Evolutionary conservation across 2,797 vertebrate genomes (phyloP).

Genomic region (Parauchenoglanis ngamensis): DNA sequence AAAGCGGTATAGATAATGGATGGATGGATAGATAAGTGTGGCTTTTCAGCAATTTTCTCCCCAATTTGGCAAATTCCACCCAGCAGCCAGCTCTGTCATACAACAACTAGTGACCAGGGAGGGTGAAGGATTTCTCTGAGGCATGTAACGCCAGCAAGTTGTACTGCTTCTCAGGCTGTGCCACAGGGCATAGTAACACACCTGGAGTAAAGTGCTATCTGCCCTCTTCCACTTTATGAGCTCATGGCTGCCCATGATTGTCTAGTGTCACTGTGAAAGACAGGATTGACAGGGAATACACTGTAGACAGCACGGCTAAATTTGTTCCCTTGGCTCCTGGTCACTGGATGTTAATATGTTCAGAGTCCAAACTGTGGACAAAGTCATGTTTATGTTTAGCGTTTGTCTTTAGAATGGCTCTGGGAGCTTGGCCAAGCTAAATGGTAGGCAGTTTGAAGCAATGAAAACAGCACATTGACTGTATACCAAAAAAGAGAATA

Average conservation of each 20-base stretch:
- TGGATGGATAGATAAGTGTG: no score
- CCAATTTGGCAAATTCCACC: not conserved
- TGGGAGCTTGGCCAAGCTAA: not conserved
- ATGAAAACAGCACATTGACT: not conserved
- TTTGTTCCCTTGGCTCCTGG: not conserved
- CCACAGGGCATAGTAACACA: not conserved
- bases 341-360: not conserved
- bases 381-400: not conserved
- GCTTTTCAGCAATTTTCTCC: not conserved
- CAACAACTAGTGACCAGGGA: not conserved
- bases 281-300: not conserved
- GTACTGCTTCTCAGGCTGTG: not conserved
- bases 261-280: not conserved
- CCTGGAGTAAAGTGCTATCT: not conserved
- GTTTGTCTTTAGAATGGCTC: not conserved
- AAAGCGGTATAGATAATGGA: no score
- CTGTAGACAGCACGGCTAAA: not conserved
- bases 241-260: not conserved
- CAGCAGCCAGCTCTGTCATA: not conserved
- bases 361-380: not conserved
- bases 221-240: not conserved
- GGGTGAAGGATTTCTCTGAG: not conserved
- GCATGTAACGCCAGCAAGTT: not conserved
- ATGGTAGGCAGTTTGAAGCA: slow-evolving; percentile 2
- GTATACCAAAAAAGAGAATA: not conserved